Conservation (phyloP, 2,888 invertebrate genomes). For the Cosmopolites sordidus region DNA sequence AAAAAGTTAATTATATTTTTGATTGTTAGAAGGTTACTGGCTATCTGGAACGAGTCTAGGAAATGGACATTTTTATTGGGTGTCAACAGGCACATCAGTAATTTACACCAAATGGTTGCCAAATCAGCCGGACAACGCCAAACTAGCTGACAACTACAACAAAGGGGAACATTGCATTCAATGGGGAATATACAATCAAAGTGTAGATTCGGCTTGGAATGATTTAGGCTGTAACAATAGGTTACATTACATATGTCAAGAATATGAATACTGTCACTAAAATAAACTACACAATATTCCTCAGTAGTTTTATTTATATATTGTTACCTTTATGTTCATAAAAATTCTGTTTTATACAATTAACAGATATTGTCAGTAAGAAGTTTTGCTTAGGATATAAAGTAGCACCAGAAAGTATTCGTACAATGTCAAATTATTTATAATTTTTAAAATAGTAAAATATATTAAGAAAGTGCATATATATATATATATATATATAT, state of each 20-base stretch:
- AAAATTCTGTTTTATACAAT: slow-evolving; percentile 38
- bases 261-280: slow-evolving; percentile 2
- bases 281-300: too few species aligned
- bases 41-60: slow-evolving; percentile 20
- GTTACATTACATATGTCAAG: slow-evolving; percentile 19
- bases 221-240: slow-evolving; percentile 10
- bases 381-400: slow-evolving; percentile 18
- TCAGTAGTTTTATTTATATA: not conserved
- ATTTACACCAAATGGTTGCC: slow-evolving; percentile 15
- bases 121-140: slow-evolving; percentile 17
- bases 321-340: slow-evolving; percentile 28
- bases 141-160: slow-evolving; percentile 1
- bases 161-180: slow-evolving; percentile 19
- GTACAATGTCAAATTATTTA: too few species aligned
- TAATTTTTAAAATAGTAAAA: too few species aligned
- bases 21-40: slow-evolving; percentile 15
- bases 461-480: too few species aligned
- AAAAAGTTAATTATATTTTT: too few species aligned
- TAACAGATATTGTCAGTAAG: slow-evolving; percentile 43
- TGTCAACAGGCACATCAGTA: slow-evolving; percentile 14
- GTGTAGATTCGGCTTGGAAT: slow-evolving; percentile 16
- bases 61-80: slow-evolving; percentile 21
- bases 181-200: slow-evolving; percentile 13
- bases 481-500: too few species aligned
- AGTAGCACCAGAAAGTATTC: too few species aligned